Evolutionary conservation across 92 coral and sea anemone species (phyloP).

Genomic region (Palythoa heliodiscus): DNA sequence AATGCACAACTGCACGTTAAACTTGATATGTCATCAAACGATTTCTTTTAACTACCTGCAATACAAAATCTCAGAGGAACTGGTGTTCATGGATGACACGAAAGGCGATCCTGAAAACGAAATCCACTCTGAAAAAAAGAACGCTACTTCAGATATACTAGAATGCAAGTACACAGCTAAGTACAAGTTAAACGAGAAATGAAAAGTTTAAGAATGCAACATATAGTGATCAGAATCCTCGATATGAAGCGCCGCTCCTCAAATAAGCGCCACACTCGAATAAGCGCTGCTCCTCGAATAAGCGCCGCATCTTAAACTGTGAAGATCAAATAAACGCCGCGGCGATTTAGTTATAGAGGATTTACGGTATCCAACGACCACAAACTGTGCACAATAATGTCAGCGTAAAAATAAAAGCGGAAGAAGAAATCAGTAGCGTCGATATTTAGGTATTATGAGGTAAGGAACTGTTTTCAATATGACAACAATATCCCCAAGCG

Average conservation of each 20-base stretch:
- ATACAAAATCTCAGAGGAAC: background rate
- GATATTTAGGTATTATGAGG: background rate
- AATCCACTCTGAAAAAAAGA: no score
- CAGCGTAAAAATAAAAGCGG: background rate
- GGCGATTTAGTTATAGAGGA: no score
- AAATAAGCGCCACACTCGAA: no score
- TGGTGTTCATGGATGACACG: background rate
- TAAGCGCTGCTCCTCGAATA: no score
- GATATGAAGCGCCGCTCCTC: no score
- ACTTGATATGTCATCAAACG: background rate
- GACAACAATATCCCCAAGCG: background rate
- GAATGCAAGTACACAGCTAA: no score
- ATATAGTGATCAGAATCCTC: background rate
- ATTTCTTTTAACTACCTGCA: background rate
- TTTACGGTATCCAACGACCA: no score
- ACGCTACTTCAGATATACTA: no score
- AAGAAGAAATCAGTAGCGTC: background rate
- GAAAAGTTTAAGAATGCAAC: no score
- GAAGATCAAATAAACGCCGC: no score
- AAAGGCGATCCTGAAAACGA: background rate
- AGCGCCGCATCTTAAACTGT: no score
- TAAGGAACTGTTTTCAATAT: background rate
- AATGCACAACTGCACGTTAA: background rate
- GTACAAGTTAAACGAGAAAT: no score
- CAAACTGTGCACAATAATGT: background rate